Conservation (phyloP, 2,888 invertebrate species). For the Phyllotreta cruciferae region DNA sequence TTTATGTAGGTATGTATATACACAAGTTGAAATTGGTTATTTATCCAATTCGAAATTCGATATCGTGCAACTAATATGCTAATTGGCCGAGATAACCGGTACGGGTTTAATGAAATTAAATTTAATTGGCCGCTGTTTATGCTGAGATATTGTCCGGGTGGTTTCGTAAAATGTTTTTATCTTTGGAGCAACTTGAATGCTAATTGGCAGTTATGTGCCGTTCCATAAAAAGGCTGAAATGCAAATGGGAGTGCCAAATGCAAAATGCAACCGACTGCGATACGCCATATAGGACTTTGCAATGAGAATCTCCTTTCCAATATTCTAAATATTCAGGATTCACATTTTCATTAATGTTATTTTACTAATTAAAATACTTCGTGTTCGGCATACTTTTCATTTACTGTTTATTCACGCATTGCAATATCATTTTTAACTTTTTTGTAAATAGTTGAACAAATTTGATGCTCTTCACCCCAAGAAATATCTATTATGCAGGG, state of each 20-base stretch:
- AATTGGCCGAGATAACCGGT: slow-evolving; percentile 39
- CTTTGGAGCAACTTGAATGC: slow-evolving; percentile 47
- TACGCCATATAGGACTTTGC: too few species aligned
- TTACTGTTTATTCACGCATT: too few species aligned
- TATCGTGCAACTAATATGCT: slow-evolving; percentile 35
- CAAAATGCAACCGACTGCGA: slow-evolving; percentile 1
- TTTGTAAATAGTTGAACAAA: too few species aligned
- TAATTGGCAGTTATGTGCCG: slow-evolving; percentile 48
- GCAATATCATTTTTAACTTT: too few species aligned
- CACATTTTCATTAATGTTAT: neutral
- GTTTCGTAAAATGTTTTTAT: slow-evolving; percentile 49
- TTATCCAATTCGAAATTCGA: too few species aligned
- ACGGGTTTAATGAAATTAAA: slow-evolving; percentile 52
- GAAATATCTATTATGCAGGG: too few species aligned
- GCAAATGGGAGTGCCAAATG: slow-evolving; percentile 11
- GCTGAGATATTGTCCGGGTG: slow-evolving; percentile 41
- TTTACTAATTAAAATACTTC: neutral
- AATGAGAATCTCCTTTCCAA: too few species aligned
- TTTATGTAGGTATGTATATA: too few species aligned
- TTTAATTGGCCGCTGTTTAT: slow-evolving; percentile 50
- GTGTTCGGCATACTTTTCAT: too few species aligned
- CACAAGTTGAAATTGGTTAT: too few species aligned
- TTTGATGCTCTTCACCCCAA: too few species aligned
- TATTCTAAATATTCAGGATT: too few species aligned
- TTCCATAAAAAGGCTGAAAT: slow-evolving; percentile 27